phyloP scores from a whole-genome alignment of 1,140 invertebrate genomes.

The Drosophila pruinosa region DNA sequence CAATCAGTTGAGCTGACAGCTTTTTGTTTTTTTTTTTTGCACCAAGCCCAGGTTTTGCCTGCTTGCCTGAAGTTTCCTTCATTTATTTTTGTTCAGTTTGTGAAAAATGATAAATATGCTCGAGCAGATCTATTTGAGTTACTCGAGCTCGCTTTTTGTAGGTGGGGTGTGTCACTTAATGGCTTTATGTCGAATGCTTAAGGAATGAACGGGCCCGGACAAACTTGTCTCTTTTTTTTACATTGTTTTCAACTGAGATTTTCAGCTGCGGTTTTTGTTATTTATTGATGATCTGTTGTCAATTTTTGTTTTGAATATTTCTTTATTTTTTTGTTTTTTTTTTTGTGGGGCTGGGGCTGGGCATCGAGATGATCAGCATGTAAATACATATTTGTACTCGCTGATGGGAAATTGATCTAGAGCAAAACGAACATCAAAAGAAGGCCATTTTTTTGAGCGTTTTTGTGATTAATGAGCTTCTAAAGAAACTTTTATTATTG shows the following conservation, averaged over 20 bases:
- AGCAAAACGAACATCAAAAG: background rate
- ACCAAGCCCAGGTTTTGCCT: conserved; percentile 47
- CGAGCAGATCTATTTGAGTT: conserved; percentile 62
- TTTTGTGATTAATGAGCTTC: conserved; percentile 2
- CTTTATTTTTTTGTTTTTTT: background rate
- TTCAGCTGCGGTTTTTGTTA: conserved; percentile 8
- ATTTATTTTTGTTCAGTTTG: conserved; percentile 39
- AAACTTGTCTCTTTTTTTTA: conserved; percentile 6
- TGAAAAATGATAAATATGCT: conserved; percentile 72
- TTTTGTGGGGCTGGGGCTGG: background rate
- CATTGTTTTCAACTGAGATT: conserved; percentile 23
- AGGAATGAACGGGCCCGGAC: background rate
- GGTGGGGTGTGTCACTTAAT: conserved; percentile 70
- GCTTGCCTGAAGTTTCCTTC: background rate
- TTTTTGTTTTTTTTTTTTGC: conserved; percentile 14
- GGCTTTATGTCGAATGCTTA: conserved; percentile 60
- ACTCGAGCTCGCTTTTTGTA: conserved; percentile 1
- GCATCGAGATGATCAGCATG: background rate
- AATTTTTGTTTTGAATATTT: background rate
- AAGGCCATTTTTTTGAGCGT: background rate
- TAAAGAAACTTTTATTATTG: background rate
- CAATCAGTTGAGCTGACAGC: background rate
- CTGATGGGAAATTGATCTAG: background rate
- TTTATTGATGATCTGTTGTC: conserved; percentile 29
- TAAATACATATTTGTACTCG: background rate